A percentile compares a stretch with the other conserved stretches of the same genome.
These are phyloP conservation scores for Nebria salina DNA, from an alignment of 2,888 invertebrate species.

Conservation along the genomic window DNA sequence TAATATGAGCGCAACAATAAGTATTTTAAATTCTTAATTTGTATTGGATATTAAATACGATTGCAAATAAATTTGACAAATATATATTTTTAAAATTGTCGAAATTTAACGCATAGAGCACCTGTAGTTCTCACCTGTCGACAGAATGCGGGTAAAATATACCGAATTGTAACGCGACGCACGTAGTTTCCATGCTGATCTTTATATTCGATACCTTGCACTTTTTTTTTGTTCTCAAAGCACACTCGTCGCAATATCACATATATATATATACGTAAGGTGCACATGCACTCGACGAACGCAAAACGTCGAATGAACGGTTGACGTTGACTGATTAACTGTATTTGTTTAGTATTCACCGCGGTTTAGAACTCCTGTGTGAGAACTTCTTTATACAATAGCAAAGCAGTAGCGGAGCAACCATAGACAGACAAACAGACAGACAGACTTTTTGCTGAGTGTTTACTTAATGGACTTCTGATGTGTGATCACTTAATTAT, in stretches of 20 bases:
- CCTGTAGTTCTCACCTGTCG: no score
- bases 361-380: slow-evolving; percentile 31
- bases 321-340: slow-evolving; percentile 26
- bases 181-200: slow-evolving; percentile 24
- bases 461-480: slow-evolving; percentile 14
- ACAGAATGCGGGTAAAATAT: background rate
- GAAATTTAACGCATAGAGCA: no score
- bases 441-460: slow-evolving; percentile 8
- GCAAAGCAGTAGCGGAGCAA: background rate
- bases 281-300: background rate
- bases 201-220: slow-evolving; percentile 23
- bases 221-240: slow-evolving; percentile 15
- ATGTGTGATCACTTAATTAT: slow-evolving; percentile 32
- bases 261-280: background rate
- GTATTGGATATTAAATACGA: no score
- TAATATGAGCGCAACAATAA: no score
- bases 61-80: no score
- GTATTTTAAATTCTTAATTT: no score
- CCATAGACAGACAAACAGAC: background rate
- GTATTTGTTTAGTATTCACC: slow-evolving; percentile 36
- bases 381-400: slow-evolving; percentile 17
- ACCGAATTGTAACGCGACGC: background rate
- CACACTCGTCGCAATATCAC: slow-evolving; percentile 1
- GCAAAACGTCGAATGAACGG: slow-evolving; percentile 8
- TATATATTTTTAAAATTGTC: no score